Conservation (phyloP, 1,140 invertebrate species). For the Heterodera schachtii region DNA sequence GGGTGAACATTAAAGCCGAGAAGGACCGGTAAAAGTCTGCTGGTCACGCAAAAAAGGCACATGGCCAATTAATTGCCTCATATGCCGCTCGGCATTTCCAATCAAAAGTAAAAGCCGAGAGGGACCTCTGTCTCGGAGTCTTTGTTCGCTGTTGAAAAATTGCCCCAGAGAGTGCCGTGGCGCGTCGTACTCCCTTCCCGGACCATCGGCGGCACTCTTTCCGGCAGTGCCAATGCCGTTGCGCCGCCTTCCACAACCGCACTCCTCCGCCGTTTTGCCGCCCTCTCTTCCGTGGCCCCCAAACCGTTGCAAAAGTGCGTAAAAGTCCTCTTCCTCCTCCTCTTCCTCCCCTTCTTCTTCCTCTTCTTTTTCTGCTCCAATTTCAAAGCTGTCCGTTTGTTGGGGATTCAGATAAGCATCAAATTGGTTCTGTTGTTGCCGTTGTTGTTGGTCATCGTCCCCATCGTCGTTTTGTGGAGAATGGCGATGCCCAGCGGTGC, state of each 20-base stretch:
- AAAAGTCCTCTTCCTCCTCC: constrained; percentile 30
- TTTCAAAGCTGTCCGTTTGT: neutral
- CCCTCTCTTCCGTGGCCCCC: neutral
- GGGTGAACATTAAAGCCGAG: too few relatives aligned
- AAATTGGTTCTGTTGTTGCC: neutral
- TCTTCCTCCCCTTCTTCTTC: constrained; percentile 13
- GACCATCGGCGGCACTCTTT: neutral
- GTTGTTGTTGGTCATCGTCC: too few relatives aligned
- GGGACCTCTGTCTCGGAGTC: constrained; percentile 21
- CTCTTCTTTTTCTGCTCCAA: neutral
- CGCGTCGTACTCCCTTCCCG: neutral
- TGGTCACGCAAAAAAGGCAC: too few relatives aligned
- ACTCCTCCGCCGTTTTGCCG: neutral
- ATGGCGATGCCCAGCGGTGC: neutral
- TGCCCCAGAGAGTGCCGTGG: constrained; percentile 18
- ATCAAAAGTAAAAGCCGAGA: too few relatives aligned
- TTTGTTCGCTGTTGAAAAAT: constrained; percentile 15
- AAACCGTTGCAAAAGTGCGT: constrained; percentile 15
- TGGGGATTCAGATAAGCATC: neutral
- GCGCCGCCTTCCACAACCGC: constrained; percentile 17
- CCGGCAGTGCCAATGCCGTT: neutral
- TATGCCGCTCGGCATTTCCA: neutral
- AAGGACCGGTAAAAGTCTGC: too few relatives aligned
- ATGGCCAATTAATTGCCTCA: too few relatives aligned
- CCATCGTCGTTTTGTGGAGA: neutral